These are phyloP conservation scores for Tiaroga cobitis DNA, from an alignment of 2,797 vertebrate species.

Conservation along the genomic window DNA sequence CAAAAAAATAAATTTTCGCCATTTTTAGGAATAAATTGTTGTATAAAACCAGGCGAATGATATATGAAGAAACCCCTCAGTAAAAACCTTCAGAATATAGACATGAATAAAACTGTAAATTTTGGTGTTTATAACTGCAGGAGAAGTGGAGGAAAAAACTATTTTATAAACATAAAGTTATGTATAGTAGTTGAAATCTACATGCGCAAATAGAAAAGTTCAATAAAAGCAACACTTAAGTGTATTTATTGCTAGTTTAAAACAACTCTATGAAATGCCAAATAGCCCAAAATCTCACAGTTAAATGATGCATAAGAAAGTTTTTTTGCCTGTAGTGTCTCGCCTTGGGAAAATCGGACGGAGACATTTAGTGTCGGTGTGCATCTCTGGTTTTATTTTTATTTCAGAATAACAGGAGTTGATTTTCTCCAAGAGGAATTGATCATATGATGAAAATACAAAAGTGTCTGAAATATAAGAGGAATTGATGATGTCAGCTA, in stretches of 20 bases:
- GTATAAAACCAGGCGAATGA: background rate
- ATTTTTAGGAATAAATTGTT: background rate
- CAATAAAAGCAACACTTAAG: background rate
- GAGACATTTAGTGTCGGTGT: too few species aligned
- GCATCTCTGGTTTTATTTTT: background rate
- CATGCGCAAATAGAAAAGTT: background rate
- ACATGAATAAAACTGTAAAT: background rate
- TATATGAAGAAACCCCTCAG: background rate
- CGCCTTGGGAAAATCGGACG: too few species aligned
- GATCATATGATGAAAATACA: too few species aligned
- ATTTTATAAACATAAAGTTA: background rate
- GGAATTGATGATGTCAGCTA: background rate
- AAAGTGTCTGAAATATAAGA: background rate
- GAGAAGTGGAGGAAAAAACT: background rate
- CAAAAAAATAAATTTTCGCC: rapidly evolving
- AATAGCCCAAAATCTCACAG: background rate
- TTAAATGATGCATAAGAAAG: background rate
- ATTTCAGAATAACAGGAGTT: background rate
- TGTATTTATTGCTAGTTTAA: background rate
- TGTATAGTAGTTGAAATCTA: background rate
- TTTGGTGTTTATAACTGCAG: background rate
- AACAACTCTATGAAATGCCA: background rate
- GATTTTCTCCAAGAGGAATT: background rate
- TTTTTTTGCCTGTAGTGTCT: background rate
- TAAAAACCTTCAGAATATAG: background rate